Evolutionary conservation across 2,113 vertebrate species (phyloP).

Genomic region (Cyprinus carpio): DNA sequence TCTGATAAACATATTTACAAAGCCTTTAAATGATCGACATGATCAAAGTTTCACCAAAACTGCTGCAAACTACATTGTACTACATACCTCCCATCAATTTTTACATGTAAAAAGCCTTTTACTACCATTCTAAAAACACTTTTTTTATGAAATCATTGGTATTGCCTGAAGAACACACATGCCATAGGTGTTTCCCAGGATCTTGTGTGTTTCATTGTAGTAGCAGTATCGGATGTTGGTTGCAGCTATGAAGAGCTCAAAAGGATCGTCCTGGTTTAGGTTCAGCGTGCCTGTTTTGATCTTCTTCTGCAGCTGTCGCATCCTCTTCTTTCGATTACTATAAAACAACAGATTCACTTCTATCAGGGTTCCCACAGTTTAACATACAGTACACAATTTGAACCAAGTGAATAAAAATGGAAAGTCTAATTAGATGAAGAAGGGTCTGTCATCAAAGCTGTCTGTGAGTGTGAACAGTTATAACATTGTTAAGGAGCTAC

Average conservation of each 20-base stretch:
- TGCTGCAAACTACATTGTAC: background rate
- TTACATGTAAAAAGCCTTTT: background rate
- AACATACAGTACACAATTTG: background rate
- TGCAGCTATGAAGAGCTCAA: slow-evolving; percentile 93
- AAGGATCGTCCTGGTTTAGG: slow-evolving; percentile 92
- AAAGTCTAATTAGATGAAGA: background rate
- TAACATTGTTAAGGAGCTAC: background rate
- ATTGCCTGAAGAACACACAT: slow-evolving; percentile 95
- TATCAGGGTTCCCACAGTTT: background rate
- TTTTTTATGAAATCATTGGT: background rate
- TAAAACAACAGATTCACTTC: slow-evolving; percentile 57
- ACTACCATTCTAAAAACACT: background rate
- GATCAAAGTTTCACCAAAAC: background rate
- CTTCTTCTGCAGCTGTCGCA: slow-evolving; percentile 97
- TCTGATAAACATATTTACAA: background rate
- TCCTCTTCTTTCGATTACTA: slow-evolving; percentile 96
- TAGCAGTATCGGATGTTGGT: slow-evolving; percentile 99
- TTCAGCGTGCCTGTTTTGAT: slow-evolving; percentile 91
- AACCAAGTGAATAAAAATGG: background rate
- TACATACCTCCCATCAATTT: background rate
- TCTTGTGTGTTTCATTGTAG: slow-evolving; percentile 97
- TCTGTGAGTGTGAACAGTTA: too few species aligned
- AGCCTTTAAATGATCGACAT: background rate
- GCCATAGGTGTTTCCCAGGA: slow-evolving; percentile 94
- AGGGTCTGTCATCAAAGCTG: background rate